Percentiles rank a stretch among this genome's conserved stretches.
Conservation (phyloP, 2,888 invertebrate genomes). For the Glaucopsyche alexis region DNA sequence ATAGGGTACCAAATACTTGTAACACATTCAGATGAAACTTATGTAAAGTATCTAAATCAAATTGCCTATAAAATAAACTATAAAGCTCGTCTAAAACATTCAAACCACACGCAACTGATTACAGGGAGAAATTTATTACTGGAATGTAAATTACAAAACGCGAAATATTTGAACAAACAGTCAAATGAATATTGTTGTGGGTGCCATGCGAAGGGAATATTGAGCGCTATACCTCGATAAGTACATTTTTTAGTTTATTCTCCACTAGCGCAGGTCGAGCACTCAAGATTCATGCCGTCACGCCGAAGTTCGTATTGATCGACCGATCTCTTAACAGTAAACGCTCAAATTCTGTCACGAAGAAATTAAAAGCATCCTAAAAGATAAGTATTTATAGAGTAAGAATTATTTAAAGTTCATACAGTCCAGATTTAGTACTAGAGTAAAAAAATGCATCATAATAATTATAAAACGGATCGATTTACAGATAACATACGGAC, state of each 20-base stretch:
- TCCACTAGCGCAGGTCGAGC: background rate
- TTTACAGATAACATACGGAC: slow-evolving; percentile 1
- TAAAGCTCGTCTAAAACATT: slow-evolving; percentile 65
- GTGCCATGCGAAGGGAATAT: slow-evolving; percentile 3
- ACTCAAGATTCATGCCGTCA: background rate
- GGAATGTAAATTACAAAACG: slow-evolving; percentile 67
- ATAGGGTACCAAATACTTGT: slow-evolving; percentile 60
- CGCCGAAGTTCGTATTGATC: background rate
- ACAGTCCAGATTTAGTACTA: background rate
- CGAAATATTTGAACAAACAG: slow-evolving; percentile 46
- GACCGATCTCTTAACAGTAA: too few relatives aligned
- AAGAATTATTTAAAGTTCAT: too few relatives aligned
- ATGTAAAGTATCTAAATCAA: slow-evolving; percentile 36
- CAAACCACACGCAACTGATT: slow-evolving; percentile 64
- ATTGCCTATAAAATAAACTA: slow-evolving; percentile 65
- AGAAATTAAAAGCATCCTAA: background rate
- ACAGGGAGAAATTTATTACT: slow-evolving; percentile 58
- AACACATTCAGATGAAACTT: slow-evolving; percentile 63
- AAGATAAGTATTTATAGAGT: background rate
- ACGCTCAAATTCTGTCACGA: background rate
- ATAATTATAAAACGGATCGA: background rate
- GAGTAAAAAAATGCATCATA: background rate
- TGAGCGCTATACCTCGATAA: background rate
- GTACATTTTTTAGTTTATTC: background rate
- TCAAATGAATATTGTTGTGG: slow-evolving; percentile 5